Evolutionary conservation across 2,113 vertebrate genomes (phyloP).

Genomic region (Hystrix cristata): DNA sequence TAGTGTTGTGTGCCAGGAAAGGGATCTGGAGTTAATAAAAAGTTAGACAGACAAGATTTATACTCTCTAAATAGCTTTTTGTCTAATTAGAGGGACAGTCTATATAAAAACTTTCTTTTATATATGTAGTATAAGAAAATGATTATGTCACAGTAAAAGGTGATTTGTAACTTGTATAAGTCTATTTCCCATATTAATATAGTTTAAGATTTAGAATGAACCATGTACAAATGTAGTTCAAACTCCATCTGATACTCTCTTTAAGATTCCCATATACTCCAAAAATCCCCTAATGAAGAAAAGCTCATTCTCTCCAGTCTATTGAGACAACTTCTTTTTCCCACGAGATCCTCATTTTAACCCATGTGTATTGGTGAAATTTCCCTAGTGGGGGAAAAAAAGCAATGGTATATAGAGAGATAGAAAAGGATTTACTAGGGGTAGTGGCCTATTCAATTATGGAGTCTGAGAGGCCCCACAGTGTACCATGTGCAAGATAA

Average conservation of each 20-base stretch:
- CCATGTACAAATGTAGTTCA: background rate
- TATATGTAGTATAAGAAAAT: background rate
- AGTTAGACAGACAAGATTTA: background rate
- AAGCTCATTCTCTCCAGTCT: background rate
- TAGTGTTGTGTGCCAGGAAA: background rate
- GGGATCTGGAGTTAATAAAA: background rate
- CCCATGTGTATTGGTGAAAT: background rate
- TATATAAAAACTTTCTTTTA: background rate
- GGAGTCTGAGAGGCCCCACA: background rate
- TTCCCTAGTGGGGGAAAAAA: background rate
- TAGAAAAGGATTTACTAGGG: background rate
- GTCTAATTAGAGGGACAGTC: background rate
- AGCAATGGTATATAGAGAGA: background rate
- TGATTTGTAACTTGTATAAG: background rate
- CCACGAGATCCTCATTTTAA: background rate
- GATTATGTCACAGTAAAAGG: background rate
- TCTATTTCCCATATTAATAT: background rate
- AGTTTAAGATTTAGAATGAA: background rate
- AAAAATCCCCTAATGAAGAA: background rate
- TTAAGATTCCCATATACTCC: background rate
- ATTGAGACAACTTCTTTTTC: slow-evolving; percentile 16
- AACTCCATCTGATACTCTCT: background rate
- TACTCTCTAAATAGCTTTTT: background rate
- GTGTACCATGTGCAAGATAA: background rate
- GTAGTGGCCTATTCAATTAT: background rate